Evolutionary conservation across 2,888 invertebrate species (phyloP), one percentile per base, ranked within the genome.

Genomic region (Perizoma flavofasciatum): DNA sequence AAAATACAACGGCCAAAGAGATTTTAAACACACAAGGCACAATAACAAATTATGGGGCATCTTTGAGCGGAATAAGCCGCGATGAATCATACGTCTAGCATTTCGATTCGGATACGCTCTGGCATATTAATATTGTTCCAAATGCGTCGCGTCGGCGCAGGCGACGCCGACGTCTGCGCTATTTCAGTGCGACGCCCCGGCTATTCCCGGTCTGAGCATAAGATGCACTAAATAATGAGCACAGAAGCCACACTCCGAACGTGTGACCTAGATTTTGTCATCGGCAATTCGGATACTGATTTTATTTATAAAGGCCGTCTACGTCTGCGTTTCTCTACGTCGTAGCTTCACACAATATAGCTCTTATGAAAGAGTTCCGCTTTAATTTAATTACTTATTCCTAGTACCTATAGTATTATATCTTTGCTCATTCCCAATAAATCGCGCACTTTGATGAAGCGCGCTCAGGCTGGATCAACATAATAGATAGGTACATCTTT

Each of bases 131-230:
- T 84, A 82, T 76, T 68, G 69, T 70, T 79, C 79, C 79, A 75
- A 83, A 81, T 77, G 72, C 78, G 78, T 77, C 74, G 68, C 73
- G 72, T 66, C 70, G 72, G 71, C 69, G 73, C 63, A 70, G 76
- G 74, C 78, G 78, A 73, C 79, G 85, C 86, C 86, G 78, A 73
- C 79, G 85, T 86, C 86, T 86, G 79, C 77, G 83, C 77, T 86
- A 86, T 86, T 85, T 85, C 72, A 57, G 79, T 68, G 72, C 72
- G 70, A 59, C 72, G 71, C 63, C 68, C 53, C 46, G 55, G 47
- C 79, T 83, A 85, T 83, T 82, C 76, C 71, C 60, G 80, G 70
- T 78, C 81, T 80, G 82, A 82, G 52, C 41, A 35, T 11, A 22
- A 22, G 58, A 51, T 45, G 53, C 51, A 59, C 57, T 56, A 45